phyloP scores from a whole-genome alignment of 1,140 invertebrate species.

The Drosophila aff. region DNA sequence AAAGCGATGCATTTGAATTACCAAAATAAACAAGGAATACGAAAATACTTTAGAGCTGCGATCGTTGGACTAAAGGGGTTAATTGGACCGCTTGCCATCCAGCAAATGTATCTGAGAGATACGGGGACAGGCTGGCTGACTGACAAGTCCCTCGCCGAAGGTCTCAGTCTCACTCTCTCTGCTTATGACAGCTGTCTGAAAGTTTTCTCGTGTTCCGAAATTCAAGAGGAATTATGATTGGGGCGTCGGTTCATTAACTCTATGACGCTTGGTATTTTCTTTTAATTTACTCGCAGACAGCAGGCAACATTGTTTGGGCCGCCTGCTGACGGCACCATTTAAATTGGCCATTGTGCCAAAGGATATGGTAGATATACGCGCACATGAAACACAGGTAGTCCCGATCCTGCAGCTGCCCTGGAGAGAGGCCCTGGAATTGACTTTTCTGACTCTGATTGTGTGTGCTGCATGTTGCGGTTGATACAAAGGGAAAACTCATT shows the following conservation, averaged over 20 bases:
- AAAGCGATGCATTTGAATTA: constrained; percentile 78
- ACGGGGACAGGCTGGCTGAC: constrained; percentile 31
- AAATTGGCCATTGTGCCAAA: constrained; percentile 72
- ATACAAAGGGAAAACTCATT: constrained; percentile 75
- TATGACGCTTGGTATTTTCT: constrained; percentile 68
- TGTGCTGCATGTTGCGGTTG: constrained; percentile 72
- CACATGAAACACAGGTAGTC: constrained; percentile 45
- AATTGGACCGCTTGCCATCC: constrained; percentile 68
- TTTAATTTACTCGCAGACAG: constrained; percentile 67
- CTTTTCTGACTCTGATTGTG: constrained; percentile 57
- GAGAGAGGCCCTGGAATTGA: constrained; percentile 57
- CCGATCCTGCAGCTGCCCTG: constrained; percentile 57
- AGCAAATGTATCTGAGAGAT: constrained; percentile 59
- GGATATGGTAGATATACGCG: constrained; percentile 23
- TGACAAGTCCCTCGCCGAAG: constrained; percentile 46
- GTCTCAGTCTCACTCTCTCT: constrained; percentile 52
- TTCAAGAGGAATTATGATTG: constrained; percentile 40
- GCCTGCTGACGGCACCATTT: constrained; percentile 76
- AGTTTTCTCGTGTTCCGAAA: constrained; percentile 45
- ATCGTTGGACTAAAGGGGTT: constrained; percentile 54
- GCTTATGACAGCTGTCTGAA: constrained; percentile 77
- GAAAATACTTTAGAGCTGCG: constrained; percentile 69
- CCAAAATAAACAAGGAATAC: constrained; percentile 77
- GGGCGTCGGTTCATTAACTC: constrained; percentile 68
- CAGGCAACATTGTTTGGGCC: constrained; percentile 25